Percentiles rank a stretch among this genome's conserved stretches.
Conservation (phyloP, 2,113 vertebrate species). For the Cheirogaleus medius region DNA sequence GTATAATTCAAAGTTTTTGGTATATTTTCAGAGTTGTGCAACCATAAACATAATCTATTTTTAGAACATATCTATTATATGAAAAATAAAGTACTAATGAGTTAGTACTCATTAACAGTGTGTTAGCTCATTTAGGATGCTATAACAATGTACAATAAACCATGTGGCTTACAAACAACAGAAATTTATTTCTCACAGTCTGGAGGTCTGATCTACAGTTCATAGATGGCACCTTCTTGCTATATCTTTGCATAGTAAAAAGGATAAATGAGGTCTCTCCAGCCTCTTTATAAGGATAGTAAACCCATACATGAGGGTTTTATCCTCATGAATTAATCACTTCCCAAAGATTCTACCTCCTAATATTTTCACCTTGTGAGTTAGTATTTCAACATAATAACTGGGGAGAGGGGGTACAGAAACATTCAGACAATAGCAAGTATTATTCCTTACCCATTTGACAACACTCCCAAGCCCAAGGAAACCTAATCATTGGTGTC, state of each 20-base stretch:
- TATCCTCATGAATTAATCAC: too few relatives aligned
- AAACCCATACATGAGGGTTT: neutral
- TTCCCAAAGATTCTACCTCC: too few relatives aligned
- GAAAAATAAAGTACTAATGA: too few relatives aligned
- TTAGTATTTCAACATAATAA: too few relatives aligned
- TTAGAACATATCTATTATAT: neutral
- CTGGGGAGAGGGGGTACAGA: too few relatives aligned
- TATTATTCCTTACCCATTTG: too few relatives aligned
- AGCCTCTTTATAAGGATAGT: neutral
- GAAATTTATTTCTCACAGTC: too few relatives aligned
- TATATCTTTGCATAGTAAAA: neutral
- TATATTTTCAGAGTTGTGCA: neutral
- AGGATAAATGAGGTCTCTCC: neutral
- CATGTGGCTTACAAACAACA: too few relatives aligned
- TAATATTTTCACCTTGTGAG: too few relatives aligned
- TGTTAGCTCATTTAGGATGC: neutral
- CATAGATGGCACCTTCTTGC: neutral
- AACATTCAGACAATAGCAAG: too few relatives aligned
- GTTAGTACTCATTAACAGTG: neutral
- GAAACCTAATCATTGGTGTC: too few relatives aligned
- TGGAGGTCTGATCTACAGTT: neutral
- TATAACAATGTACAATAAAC: neutral
- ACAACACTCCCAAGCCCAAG: neutral
- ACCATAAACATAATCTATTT: neutral
- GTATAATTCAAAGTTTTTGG: neutral